Percentiles rank a stretch among this genome's conserved stretches.
phyloP scores from a whole-genome alignment of 2,797 vertebrate genomes.

The Mus caroli region DNA sequence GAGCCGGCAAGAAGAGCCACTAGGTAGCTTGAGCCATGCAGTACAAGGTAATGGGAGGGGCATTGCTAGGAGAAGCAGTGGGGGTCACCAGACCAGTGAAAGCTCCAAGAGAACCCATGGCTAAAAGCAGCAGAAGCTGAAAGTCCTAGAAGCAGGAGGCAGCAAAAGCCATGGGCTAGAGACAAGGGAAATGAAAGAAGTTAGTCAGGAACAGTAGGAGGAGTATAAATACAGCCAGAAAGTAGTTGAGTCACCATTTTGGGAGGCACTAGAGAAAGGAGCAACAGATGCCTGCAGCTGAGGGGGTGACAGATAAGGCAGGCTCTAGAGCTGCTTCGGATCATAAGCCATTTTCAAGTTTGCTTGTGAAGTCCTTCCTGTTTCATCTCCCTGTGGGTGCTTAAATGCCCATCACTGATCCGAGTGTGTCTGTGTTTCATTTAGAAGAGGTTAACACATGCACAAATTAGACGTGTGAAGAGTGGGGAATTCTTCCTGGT shows the following conservation, averaged over 20 bases:
- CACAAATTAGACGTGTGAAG: slow-evolving; percentile 40
- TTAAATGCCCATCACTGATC: slow-evolving; percentile 62
- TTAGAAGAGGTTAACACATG: slow-evolving; percentile 45
- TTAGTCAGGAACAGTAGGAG: slow-evolving; percentile 72
- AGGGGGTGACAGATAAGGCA: slow-evolving; percentile 73
- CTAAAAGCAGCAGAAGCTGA: slow-evolving; percentile 16
- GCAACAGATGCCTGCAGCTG: slow-evolving; percentile 76
- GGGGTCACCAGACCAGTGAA: background rate
- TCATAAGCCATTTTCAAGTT: slow-evolving; percentile 73
- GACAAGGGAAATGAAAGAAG: slow-evolving; percentile 44
- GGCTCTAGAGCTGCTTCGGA: slow-evolving; percentile 75
- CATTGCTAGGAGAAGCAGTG: background rate
- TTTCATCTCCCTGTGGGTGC: slow-evolving; percentile 70
- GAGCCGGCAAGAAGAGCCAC: slow-evolving; percentile 20
- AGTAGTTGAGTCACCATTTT: slow-evolving; percentile 80
- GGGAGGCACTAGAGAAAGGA: slow-evolving; percentile 73
- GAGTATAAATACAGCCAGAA: slow-evolving; percentile 76
- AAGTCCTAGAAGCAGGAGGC: slow-evolving; percentile 15
- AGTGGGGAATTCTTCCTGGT: slow-evolving; percentile 47
- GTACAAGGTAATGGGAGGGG: background rate
- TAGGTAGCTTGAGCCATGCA: background rate
- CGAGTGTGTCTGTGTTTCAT: slow-evolving; percentile 59
- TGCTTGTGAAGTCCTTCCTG: slow-evolving; percentile 61
- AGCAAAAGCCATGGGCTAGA: slow-evolving; percentile 30
- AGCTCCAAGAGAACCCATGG: slow-evolving; percentile 16